Percentiles rank a stretch among this genome's conserved stretches.
Conservation (phyloP, 1,140 invertebrate genomes). For the Drosophila ficusphila region DNA sequence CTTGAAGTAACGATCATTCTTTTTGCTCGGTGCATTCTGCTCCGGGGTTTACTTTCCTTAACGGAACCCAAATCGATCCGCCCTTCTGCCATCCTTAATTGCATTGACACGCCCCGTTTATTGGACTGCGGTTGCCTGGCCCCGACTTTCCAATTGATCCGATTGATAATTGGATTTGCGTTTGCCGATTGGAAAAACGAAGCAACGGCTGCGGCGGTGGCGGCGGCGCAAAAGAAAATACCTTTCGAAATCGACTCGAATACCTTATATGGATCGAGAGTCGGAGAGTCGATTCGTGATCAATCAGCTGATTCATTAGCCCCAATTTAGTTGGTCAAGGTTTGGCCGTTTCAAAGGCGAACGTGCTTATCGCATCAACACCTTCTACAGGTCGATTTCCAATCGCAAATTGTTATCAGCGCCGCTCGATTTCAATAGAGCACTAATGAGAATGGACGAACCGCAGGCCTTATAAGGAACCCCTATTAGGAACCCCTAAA, state of each 20-base stretch:
- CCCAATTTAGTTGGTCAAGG: slow-evolving; percentile 71
- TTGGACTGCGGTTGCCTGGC: slow-evolving; percentile 53
- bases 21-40: slow-evolving; percentile 10
- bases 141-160: slow-evolving; percentile 71
- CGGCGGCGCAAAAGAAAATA: slow-evolving; percentile 23
- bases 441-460: slow-evolving; percentile 23
- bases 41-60: slow-evolving; percentile 22
- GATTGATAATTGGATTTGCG: slow-evolving; percentile 70
- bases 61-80: slow-evolving; percentile 22
- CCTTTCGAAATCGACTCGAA: slow-evolving; percentile 38
- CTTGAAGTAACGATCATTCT: neutral
- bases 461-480: slow-evolving; percentile 26
- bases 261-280: slow-evolving; percentile 25
- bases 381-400: slow-evolving; percentile 30
- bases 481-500: slow-evolving; percentile 18
- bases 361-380: slow-evolving; percentile 58
- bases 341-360: slow-evolving; percentile 35
- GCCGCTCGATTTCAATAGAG: slow-evolving; percentile 15
- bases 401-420: slow-evolving; percentile 38
- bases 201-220: neutral
- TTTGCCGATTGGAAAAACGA: slow-evolving; percentile 45
- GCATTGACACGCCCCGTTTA: slow-evolving; percentile 64
- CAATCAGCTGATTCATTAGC: slow-evolving; percentile 62
- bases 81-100: slow-evolving; percentile 49
- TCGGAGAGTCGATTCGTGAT: slow-evolving; percentile 32